Evolutionary conservation across 2,797 vertebrate species (phyloP), one percentile per base, ranked within the genome.

Genomic region (Etheostoma perlongum): DNA sequence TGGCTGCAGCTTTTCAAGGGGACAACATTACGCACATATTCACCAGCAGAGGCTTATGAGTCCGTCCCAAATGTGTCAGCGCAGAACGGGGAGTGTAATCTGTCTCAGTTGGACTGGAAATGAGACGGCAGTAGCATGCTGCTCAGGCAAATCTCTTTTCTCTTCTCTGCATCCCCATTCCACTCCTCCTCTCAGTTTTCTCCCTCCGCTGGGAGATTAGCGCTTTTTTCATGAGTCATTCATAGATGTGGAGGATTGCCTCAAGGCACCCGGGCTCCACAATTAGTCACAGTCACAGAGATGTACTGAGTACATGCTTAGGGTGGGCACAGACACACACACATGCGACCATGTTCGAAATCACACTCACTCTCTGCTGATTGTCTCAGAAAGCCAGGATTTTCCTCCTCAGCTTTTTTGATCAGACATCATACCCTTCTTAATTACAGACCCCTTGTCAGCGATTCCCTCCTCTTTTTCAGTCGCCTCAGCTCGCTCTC

Each of bases 171-270:
- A 67, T 81, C 85, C 66, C 52, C 59, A 21, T 88, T 83, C 79
- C 81, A 71, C 72, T 69, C 58, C 70, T 82, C 72, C 51, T 74
- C 84, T 68, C 80, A 9, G 48, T 69, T 76, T 54, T 68, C 51
- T 73, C 27, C 54, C 80, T 81, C 79, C 11, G 1, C 76, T 67
- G 75, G 58, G 69, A 89, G 91, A 91, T 92, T 84, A 93, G 55
- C 9, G 44, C 59, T 89, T 92, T 92, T 88, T 89, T 85, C 89
- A 84, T 91, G 90, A 92, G 82, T 92, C 89, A 88, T 85, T 90
- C 85, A 89, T 81, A 78, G 82, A 84, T 87, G 74, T 72, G 0
- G 72, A 89, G 85, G 81, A 89, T 85, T 88, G 82, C 85, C 85
- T 86, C 61, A 85, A 85, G 84, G 78, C 81, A 69, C 54, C 61